phyloP scores from a whole-genome alignment of 2,113 vertebrate species.

The Perca fluviatilis region DNA sequence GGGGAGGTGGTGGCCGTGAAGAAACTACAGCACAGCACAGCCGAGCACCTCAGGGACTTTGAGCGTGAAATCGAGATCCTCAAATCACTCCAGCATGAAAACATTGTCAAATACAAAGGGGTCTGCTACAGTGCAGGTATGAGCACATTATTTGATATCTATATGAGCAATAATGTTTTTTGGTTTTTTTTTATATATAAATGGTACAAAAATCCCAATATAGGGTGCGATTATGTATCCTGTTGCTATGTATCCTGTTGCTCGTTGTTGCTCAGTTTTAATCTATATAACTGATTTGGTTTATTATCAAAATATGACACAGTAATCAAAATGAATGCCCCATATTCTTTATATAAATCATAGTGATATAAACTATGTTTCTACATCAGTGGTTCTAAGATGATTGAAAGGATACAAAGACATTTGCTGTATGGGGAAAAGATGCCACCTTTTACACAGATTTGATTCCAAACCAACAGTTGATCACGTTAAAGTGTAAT shows the following conservation, averaged over 20 bases:
- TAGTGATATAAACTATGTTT: not conserved
- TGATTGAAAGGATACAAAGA: not conserved
- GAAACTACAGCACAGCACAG: slow-evolving; percentile 96
- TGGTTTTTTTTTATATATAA: not conserved
- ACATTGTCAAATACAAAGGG: slow-evolving; percentile 98
- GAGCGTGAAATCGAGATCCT: slow-evolving; percentile 98
- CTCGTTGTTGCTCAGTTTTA: not conserved
- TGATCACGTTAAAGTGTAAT: not conserved
- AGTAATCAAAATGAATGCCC: not conserved
- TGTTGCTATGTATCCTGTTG: not conserved
- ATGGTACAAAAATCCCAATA: not conserved
- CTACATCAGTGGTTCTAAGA: not conserved
- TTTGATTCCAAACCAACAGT: not conserved
- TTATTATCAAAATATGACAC: not conserved
- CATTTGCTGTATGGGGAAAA: too few species aligned
- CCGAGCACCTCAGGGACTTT: slow-evolving; percentile 95
- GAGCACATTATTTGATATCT: not conserved
- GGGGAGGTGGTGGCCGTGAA: slow-evolving; percentile 98
- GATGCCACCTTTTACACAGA: not conserved
- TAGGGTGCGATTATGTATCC: not conserved
- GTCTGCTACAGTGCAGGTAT: slow-evolving; percentile 97
- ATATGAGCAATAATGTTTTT: not conserved
- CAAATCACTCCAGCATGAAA: slow-evolving; percentile 97
- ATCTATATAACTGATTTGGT: not conserved
- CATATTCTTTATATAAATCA: too few species aligned